Conservation (phyloP, 1,140 invertebrate genomes). For the Metaphire vulgaris region DNA sequence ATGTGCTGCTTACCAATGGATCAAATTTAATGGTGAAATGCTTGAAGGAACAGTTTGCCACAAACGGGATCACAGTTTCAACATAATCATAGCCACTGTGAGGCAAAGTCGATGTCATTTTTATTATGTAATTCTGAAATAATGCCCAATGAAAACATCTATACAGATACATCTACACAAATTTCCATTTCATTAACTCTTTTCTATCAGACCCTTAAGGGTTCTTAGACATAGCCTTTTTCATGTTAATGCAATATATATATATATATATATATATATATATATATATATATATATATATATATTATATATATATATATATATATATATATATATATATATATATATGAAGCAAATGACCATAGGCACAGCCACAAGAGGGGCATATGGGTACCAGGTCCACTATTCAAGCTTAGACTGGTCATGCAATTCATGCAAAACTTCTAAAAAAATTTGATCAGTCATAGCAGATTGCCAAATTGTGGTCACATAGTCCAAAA, state of each 20-base stretch:
- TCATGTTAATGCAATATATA: no score
- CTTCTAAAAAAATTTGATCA: background rate
- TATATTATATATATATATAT: background rate
- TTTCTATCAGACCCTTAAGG: background rate
- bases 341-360: background rate
- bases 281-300: background rate
- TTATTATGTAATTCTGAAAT: constrained; percentile 61
- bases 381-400: background rate
- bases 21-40: constrained; percentile 64
- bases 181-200: background rate
- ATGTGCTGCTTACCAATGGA: constrained; percentile 56
- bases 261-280: background rate
- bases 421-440: background rate
- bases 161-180: background rate
- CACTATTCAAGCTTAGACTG: no score
- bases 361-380: background rate
- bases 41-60: constrained; percentile 64
- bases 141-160: constrained; percentile 8
- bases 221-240: background rate
- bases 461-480: constrained; percentile 9
- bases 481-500: background rate
- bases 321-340: constrained; percentile 3
- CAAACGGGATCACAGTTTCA: constrained; percentile 60
- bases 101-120: constrained; percentile 66
- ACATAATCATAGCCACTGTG: constrained; percentile 57